phyloP scores from a whole-genome alignment of 2,888 invertebrate species.

The Eugnorisma glareosa region DNA sequence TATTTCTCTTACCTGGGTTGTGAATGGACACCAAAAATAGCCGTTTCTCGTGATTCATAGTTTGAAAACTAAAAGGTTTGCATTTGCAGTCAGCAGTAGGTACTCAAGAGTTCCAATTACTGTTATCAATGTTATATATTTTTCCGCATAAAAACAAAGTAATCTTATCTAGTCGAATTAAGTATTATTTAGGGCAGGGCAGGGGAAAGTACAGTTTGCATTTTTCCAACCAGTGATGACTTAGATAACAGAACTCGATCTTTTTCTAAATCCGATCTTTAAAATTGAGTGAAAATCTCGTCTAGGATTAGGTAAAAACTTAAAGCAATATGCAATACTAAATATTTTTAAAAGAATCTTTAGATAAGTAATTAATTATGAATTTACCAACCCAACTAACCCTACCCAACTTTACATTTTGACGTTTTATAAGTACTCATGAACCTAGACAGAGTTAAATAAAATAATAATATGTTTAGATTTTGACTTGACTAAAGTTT shows the following conservation, averaged over 20 bases:
- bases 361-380: no score
- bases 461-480: no score
- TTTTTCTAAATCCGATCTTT: not conserved
- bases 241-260: not conserved
- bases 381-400: no score
- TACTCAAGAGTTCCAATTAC: not conserved
- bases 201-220: not conserved
- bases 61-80: not conserved
- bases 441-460: no score
- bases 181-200: slow-evolving; percentile 18
- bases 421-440: no score
- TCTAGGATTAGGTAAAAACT: not conserved
- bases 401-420: no score
- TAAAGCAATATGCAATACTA: not conserved
- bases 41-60: not conserved
- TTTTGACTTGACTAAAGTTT: no score
- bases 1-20: not conserved
- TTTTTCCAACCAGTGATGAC: no score
- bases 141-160: slow-evolving; percentile 25
- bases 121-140: slow-evolving; percentile 19
- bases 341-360: not conserved
- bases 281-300: not conserved
- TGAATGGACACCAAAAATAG: not conserved
- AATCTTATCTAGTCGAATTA: slow-evolving; percentile 41
- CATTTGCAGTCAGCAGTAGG: not conserved